Evolutionary conservation across 2,888 invertebrate species (phyloP), one percentile per base, ranked within the genome.

Genomic region (Beris morrisii): DNA sequence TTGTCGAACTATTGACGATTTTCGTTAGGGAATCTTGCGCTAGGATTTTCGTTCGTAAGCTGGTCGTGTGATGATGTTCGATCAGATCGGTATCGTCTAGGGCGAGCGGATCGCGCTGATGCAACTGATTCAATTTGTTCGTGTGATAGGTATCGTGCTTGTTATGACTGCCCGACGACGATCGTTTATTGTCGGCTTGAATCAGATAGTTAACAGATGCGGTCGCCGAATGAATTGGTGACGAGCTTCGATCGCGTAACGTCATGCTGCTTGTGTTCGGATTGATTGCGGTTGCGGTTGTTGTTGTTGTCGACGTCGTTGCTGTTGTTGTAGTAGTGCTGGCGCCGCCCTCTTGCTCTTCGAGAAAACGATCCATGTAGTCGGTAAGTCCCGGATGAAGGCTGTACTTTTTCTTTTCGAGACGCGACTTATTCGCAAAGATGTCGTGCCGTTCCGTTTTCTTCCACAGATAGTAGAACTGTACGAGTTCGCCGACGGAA

Each of bases 401-500:
- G 5, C 91, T 89, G 78, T 95, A 95, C 78, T 95, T 95, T 78
- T 94, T 93, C 82, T 96, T 96, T 76, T 95, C 95, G 72, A 95
- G 80, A 58, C 94, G 84, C 9, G 91, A 90, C 80, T 93, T 93
- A 77, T 93, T 92, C 0, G 95, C 95, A 78, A 89, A 90, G 74
- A 89, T 70, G 73, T 98, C 98, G 80, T 97, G 96, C 15, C 98
- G 85, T 77, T 97, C 97, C 31, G 97, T 97, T 82, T 98, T 98
- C 82, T 99, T 99, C 99, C 99, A 99, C 65, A 97, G 85, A 75
- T 93, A 93, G 80, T 93, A 93, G 83, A 98, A 99, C 78, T 97
- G 95, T 12, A 98, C 96, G 69, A 99, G 83, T 81, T 99, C 98
- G 43, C 97, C 95, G 52, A 98, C 96, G 7, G 95, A 93, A 73